phyloP scores from a whole-genome alignment of 2,113 vertebrate genomes.

The Paracanthobrama guichenoti region DNA sequence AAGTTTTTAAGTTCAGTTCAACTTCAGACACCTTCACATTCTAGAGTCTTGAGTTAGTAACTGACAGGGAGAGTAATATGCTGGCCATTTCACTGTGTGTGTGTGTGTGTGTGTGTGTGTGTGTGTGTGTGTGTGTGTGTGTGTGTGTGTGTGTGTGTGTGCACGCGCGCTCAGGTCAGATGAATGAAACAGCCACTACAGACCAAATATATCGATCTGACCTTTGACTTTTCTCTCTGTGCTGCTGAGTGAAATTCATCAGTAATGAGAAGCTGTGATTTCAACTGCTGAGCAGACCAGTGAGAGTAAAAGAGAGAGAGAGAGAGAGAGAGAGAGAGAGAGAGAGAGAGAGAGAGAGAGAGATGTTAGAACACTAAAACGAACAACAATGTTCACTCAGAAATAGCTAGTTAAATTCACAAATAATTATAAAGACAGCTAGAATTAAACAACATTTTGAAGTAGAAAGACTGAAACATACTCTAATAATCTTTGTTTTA shows the following conservation, averaged over 20 bases:
- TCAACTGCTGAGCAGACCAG: slow-evolving; percentile 20
- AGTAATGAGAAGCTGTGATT: slow-evolving; percentile 28
- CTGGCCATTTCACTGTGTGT: neutral
- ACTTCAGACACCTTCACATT: slow-evolving; percentile 5
- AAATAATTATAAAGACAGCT: too few relatives aligned
- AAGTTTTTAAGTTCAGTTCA: neutral
- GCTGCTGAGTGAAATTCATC: slow-evolving; percentile 8
- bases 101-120: too few relatives aligned
- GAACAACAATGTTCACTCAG: too few relatives aligned
- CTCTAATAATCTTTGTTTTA: too few relatives aligned
- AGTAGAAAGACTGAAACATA: too few relatives aligned
- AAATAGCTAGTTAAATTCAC: too few relatives aligned
- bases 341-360: neutral
- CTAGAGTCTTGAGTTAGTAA: neutral
- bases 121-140: neutral
- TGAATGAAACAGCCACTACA: neutral
- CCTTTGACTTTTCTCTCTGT: slow-evolving; percentile 20
- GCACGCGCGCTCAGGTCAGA: neutral
- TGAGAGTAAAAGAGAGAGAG: neutral
- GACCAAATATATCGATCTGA: slow-evolving; percentile 26
- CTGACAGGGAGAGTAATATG: neutral
- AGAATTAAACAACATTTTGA: too few relatives aligned
- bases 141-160: neutral
- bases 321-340: neutral
- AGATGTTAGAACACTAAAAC: neutral